These are phyloP conservation scores for Eilema sororculum DNA, from an alignment of 2,888 invertebrate genomes.

Conservation along the genomic window DNA sequence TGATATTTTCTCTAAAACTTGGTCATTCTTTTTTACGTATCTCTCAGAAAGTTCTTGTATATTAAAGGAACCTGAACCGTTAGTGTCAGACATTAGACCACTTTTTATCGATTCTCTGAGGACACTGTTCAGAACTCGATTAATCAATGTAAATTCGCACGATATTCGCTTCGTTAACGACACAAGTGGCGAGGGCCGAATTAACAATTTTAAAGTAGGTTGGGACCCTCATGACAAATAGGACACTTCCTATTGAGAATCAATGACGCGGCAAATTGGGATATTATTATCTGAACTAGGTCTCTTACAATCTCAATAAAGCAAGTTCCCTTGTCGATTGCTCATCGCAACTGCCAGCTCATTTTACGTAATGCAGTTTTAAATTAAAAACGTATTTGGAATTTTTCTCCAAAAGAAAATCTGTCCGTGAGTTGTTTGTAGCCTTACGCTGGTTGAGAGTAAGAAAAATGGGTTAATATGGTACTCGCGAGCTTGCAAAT, in stretches of 20 bases:
- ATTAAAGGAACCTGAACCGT: no score
- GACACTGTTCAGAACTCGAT: not conserved
- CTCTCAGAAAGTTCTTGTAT: no score
- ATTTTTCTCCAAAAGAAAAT: slow-evolving; percentile 20
- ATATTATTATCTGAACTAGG: slow-evolving; percentile 61
- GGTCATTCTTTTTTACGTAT: not conserved
- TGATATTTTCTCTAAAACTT: not conserved
- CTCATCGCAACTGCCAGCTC: slow-evolving; percentile 26
- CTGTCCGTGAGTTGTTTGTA: slow-evolving; percentile 22
- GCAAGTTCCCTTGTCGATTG: slow-evolving; percentile 54
- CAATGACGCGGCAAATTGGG: slow-evolving; percentile 60
- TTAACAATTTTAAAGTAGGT: slow-evolving; percentile 45
- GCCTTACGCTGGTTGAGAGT: slow-evolving; percentile 22
- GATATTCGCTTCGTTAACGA: slow-evolving; percentile 16
- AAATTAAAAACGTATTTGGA: not conserved
- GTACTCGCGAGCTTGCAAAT: slow-evolving; percentile 21
- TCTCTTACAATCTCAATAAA: slow-evolving; percentile 50
- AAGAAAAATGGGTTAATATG: slow-evolving; percentile 42
- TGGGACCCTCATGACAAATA: slow-evolving; percentile 48
- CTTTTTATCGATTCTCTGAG: not conserved
- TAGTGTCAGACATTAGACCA: not conserved
- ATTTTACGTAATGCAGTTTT: slow-evolving; percentile 18
- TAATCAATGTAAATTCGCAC: slow-evolving; percentile 20
- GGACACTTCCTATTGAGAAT: slow-evolving; percentile 54
- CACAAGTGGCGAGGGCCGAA: slow-evolving; percentile 27